Evolutionary conservation across 2,113 vertebrate species (phyloP), one percentile per base, ranked within the genome.

Genomic region (Paradisaea rubra): DNA sequence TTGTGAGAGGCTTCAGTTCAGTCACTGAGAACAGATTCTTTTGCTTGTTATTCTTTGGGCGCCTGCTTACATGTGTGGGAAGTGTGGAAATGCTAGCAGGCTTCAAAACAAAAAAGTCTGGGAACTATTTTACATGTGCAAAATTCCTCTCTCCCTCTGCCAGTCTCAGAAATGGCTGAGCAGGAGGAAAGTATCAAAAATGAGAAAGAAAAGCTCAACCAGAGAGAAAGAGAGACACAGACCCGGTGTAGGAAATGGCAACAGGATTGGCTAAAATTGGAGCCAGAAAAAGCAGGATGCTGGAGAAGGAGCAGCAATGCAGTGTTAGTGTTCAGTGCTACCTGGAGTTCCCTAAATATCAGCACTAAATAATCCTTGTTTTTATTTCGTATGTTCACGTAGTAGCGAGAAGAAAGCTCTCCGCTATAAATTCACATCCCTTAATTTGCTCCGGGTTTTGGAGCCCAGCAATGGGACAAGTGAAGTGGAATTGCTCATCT

Each of bases 101-200:
- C 76, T 97, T 93, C 71, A 94, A 95, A 95, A 94, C 87, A 94
- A 95, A 93, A 80, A 90, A 83, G 88, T 91, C 91, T 88, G 85
- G 80, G 60, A 91, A 57, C 78, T 71, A 23, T 88, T 95, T 94
- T 89, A 49, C 85, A 94, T 91, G 74, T 89, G 79, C 71, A 95
- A 81, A 91, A 86, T 73, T 93, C 73, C 57, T 89, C 68, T 94
- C 76, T 95, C 72, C 45, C 39, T 24, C 89, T 82, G 52, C 39
- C 76, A 60, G 71, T 64, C 63, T 93, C 71, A 86, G 78, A 92
- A 95, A 80, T 73, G 76, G 47, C 79, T 95, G 74, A 91, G 68
- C 61, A 80, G 82, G 33, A 89, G 71, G 23, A 61, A 85, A 60
- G 47, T 31, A 79, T 30, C 21, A 76, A 73, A 95, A 94, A 80